These are phyloP conservation scores for Nyctalus aviator DNA, from an alignment of 2,797 vertebrate species.

Conservation along the genomic window DNA sequence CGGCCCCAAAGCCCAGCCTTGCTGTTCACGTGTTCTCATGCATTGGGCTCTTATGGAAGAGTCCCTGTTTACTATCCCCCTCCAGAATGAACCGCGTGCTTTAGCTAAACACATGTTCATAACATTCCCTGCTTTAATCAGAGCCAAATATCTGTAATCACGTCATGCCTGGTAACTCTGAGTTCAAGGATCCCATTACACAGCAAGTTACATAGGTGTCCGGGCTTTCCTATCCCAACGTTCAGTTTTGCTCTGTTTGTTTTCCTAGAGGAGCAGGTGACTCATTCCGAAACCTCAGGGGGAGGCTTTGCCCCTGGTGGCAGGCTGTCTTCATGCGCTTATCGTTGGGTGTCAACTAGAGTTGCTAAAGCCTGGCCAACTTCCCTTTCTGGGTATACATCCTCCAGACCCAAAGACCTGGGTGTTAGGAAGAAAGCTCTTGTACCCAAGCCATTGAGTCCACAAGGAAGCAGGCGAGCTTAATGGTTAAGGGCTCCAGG, in stretches of 20 bases:
- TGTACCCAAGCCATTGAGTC: neutral
- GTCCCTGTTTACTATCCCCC: constrained; percentile 33
- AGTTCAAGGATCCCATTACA: constrained; percentile 37
- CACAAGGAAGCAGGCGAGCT: neutral
- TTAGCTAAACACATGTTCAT: constrained; percentile 42
- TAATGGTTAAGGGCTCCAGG: neutral
- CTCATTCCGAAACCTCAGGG: neutral
- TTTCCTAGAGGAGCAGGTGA: neutral
- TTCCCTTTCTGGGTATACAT: neutral
- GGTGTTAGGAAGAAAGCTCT: neutral
- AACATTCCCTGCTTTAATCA: constrained; percentile 54
- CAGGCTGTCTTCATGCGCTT: neutral
- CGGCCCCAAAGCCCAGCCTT: neutral
- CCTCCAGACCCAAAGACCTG: neutral
- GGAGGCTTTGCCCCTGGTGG: neutral
- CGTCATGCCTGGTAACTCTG: constrained; percentile 14
- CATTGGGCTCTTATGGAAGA: constrained; percentile 51
- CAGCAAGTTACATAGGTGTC: constrained; percentile 17
- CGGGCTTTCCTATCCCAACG: neutral
- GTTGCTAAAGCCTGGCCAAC: neutral
- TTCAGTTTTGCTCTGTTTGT: constrained; percentile 52
- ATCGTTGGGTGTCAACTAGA: neutral
- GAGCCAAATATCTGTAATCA: constrained; percentile 64
- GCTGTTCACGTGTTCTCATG: constrained; percentile 54
- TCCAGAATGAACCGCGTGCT: constrained; percentile 2